Conservation (phyloP, 2,888 invertebrate species). For the Lomographa bimaculata region DNA sequence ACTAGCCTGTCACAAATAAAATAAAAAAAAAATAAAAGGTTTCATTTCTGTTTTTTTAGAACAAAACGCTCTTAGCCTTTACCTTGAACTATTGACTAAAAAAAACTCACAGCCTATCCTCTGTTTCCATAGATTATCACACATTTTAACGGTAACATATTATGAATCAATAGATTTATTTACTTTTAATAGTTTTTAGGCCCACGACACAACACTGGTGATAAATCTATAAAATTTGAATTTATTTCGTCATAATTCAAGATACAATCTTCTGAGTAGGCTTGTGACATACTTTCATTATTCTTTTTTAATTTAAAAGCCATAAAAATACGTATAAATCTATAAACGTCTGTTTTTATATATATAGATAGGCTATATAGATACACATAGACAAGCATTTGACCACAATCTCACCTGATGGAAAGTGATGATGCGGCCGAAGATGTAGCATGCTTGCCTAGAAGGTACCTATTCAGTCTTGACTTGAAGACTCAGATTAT, state of each 20-base stretch:
- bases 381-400: too few relatives aligned
- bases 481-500: too few relatives aligned
- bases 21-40: too few relatives aligned
- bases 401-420: too few relatives aligned
- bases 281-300: conserved; percentile 4
- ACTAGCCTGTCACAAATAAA: too few relatives aligned
- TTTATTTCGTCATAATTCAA: conserved; percentile 8
- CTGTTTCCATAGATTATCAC: conserved; percentile 24
- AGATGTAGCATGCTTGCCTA: too few relatives aligned
- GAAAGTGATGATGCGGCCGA: too few relatives aligned
- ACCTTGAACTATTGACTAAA: conserved; percentile 16
- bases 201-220: conserved; percentile 20
- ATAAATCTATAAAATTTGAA: conserved; percentile 11
- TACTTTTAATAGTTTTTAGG: conserved; percentile 22
- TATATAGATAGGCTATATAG: too few relatives aligned
- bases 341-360: too few relatives aligned
- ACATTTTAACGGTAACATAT: conserved; percentile 30
- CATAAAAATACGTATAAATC: background rate
- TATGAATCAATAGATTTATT: conserved; percentile 30
- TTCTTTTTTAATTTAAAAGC: background rate
- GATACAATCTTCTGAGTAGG: conserved; percentile 5
- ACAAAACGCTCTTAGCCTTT: too few relatives aligned
- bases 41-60: too few relatives aligned
- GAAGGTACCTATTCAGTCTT: too few relatives aligned
- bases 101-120: conserved; percentile 22